Evolutionary conservation across 2,888 invertebrate species (phyloP).

Genomic region (Orchesella flavescens): DNA sequence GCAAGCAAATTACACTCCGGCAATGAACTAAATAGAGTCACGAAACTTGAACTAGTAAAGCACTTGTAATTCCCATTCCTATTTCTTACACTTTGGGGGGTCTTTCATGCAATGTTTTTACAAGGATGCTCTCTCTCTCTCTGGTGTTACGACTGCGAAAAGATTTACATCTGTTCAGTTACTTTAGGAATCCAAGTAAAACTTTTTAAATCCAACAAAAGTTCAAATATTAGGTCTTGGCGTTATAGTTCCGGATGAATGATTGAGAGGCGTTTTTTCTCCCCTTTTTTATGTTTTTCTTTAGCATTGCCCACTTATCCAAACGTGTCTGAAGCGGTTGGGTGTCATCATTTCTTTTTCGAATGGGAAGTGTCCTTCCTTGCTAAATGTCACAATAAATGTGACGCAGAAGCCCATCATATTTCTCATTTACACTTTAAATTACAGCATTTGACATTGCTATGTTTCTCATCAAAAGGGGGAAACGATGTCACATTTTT

Average conservation of each 20-base stretch:
- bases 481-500: background rate
- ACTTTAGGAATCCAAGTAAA: background rate
- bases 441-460: slow-evolving; percentile 32
- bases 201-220: slow-evolving; percentile 10
- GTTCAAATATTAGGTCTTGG: slow-evolving; percentile 20
- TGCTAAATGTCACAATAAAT: slow-evolving; percentile 38
- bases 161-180: slow-evolving; percentile 34
- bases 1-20: too few relatives aligned
- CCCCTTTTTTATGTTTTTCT: slow-evolving; percentile 13
- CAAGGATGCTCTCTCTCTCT: too few relatives aligned
- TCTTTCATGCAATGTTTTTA: too few relatives aligned
- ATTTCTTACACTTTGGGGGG: too few relatives aligned
- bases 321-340: background rate
- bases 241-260: slow-evolving; percentile 35
- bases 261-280: slow-evolving; percentile 13
- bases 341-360: background rate
- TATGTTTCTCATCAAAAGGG: background rate
- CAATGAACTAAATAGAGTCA: too few relatives aligned
- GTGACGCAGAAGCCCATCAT: slow-evolving; percentile 31
- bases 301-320: slow-evolving; percentile 18
- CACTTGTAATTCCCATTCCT: too few relatives aligned
- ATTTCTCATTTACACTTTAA: slow-evolving; percentile 6
- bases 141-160: slow-evolving; percentile 13
- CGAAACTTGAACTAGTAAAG: too few relatives aligned
- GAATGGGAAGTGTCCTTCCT: slow-evolving; percentile 7